Evolutionary conservation across 1,140 invertebrate species (phyloP).

Genomic region (Steinernema feltiae): DNA sequence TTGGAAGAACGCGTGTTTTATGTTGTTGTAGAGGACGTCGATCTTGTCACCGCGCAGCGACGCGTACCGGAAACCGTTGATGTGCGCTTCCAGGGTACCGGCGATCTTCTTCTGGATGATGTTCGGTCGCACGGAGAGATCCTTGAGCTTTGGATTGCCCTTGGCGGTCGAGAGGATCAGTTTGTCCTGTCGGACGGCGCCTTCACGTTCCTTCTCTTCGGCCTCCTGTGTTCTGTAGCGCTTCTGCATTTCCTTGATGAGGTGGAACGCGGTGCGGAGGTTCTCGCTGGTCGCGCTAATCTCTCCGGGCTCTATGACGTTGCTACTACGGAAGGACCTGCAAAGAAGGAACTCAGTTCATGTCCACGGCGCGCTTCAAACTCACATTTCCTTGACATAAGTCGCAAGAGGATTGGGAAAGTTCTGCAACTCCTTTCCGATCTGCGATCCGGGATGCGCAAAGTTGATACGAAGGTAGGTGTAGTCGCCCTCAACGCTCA

Average conservation of each 20-base stretch:
- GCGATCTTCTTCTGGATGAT: slow-evolving; percentile 96
- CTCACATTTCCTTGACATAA: slow-evolving; percentile 94
- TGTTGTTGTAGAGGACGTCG: slow-evolving; percentile 98
- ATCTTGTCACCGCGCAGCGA: slow-evolving; percentile 97
- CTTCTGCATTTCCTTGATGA: slow-evolving; percentile 99
- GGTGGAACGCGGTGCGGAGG: slow-evolving; percentile 85
- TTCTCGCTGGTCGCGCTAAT: slow-evolving; percentile 87
- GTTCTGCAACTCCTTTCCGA: slow-evolving; percentile 77
- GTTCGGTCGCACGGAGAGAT: slow-evolving; percentile 95
- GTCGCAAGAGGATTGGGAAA: slow-evolving; percentile 90
- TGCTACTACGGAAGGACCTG: slow-evolving; percentile 94
- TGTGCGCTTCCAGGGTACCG: slow-evolving; percentile 79
- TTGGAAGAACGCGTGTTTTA: slow-evolving; percentile 98
- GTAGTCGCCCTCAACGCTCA: slow-evolving; percentile 96
- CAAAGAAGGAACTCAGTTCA: slow-evolving; percentile 26
- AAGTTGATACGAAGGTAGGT: slow-evolving; percentile 98
- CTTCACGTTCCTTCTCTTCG: slow-evolving; percentile 94
- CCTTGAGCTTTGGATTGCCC: slow-evolving; percentile 95
- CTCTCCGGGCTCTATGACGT: slow-evolving; percentile 94
- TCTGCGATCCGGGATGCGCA: slow-evolving; percentile 90
- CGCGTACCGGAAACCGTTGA: slow-evolving; percentile 87
- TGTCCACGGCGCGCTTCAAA: slow-evolving; percentile 38
- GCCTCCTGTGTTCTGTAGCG: slow-evolving; percentile 95
- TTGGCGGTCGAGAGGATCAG: slow-evolving; percentile 84
- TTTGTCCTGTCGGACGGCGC: slow-evolving; percentile 93